These are phyloP conservation scores for Halocaridina rubra DNA, from an alignment of 2,888 invertebrate genomes.

Conservation along the genomic window DNA sequence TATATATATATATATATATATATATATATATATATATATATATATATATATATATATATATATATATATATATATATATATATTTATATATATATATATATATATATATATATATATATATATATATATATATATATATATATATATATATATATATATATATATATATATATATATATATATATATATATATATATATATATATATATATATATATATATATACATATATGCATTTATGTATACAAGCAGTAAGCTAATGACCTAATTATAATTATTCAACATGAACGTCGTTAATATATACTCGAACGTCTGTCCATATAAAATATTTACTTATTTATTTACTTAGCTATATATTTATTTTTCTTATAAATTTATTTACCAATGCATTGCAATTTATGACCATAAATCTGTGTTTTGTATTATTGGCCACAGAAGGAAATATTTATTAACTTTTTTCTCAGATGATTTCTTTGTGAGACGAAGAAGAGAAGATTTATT, in stretches of 20 bases:
- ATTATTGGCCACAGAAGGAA: too few relatives aligned
- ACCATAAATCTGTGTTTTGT: too few relatives aligned
- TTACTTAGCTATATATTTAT: background rate
- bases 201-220: background rate
- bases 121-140: slow-evolving; percentile 14
- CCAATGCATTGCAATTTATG: too few relatives aligned
- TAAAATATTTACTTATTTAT: too few relatives aligned
- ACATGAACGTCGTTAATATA: too few relatives aligned
- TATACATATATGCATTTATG: background rate
- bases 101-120: slow-evolving; percentile 3
- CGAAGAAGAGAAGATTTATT: too few relatives aligned
- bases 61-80: background rate
- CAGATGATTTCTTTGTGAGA: too few relatives aligned
- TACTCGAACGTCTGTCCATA: too few relatives aligned
- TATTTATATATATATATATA: background rate
- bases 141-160: background rate
- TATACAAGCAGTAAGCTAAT: too few relatives aligned
- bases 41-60: background rate
- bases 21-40: background rate
- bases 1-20: background rate
- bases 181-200: background rate
- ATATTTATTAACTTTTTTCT: too few relatives aligned
- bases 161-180: background rate
- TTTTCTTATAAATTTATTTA: too few relatives aligned
- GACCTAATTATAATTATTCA: background rate